These are phyloP conservation scores for Petrocephalus schoutedeni DNA, from an alignment of 2,797 vertebrate species.

Conservation along the genomic window DNA sequence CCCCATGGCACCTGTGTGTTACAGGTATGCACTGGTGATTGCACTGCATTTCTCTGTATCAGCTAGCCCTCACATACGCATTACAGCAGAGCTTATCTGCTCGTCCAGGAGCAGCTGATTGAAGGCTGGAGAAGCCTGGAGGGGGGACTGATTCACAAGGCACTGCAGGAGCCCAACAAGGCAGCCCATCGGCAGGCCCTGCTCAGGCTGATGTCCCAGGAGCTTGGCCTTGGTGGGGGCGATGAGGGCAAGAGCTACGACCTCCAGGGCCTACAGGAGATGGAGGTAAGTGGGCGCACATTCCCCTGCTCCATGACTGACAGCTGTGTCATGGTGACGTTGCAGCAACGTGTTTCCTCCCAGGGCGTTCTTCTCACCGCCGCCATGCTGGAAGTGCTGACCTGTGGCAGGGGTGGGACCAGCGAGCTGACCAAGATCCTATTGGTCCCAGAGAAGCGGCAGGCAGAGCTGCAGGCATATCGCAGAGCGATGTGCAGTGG, in stretches of 20 bases:
- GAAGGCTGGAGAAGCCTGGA: conserved; percentile 52
- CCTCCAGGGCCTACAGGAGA: conserved; percentile 57
- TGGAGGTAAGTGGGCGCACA: conserved; percentile 61
- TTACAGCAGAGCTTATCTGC: background rate
- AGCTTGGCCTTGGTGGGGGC: conserved; percentile 49
- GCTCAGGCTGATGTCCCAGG: conserved; percentile 57
- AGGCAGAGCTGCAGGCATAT: conserved; percentile 60
- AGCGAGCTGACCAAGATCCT: conserved; percentile 66
- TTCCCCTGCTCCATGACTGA: background rate
- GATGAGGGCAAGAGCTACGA: conserved; percentile 41
- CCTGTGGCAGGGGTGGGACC: conserved; percentile 57
- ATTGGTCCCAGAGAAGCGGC: conserved; percentile 57
- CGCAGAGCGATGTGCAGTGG: conserved; percentile 58
- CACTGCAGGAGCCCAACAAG: conserved; percentile 48
- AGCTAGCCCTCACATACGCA: background rate
- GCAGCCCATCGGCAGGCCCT: conserved; percentile 47
- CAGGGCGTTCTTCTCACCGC: conserved; percentile 73
- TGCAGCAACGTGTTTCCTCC: background rate
- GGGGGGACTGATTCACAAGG: conserved; percentile 65
- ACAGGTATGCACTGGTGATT: background rate
- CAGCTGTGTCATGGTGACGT: background rate
- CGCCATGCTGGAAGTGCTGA: conserved; percentile 71
- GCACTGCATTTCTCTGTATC: background rate
- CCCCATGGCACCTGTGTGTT: background rate
- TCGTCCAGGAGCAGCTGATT: conserved; percentile 55